A percentile compares a stretch with the other conserved stretches of the same genome.
These are phyloP conservation scores for Poeciliopsis turrubarensis DNA, from an alignment of 2,113 vertebrate species.

Conservation along the genomic window DNA sequence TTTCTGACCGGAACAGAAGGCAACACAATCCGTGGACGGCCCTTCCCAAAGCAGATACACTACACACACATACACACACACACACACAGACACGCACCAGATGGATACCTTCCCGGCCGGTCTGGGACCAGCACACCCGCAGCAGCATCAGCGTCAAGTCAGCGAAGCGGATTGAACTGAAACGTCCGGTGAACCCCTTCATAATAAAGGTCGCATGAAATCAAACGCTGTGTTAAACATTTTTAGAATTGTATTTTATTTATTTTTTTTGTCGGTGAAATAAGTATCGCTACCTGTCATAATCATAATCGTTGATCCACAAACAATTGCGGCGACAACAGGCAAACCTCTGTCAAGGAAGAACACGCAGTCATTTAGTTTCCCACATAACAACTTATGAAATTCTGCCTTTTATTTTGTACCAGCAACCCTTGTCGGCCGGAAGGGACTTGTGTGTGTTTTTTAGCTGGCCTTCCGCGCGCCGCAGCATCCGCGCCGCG, in stretches of 20 bases:
- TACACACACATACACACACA: slow-evolving; percentile 1
- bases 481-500: slow-evolving; percentile 64
- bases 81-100: slow-evolving; percentile 43
- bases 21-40: slow-evolving; percentile 60
- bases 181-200: slow-evolving; percentile 20
- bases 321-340: neutral
- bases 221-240: too few relatives aligned
- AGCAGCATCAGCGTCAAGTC: slow-evolving; percentile 60
- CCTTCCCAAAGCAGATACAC: slow-evolving; percentile 56
- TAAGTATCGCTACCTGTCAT: neutral
- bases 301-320: neutral
- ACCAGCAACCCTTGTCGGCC: neutral
- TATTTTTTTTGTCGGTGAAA: neutral
- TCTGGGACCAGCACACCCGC: slow-evolving; percentile 65
- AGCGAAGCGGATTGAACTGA: neutral
- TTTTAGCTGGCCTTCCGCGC: neutral
- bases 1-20: slow-evolving; percentile 49
- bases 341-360: neutral
- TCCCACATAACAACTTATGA: neutral
- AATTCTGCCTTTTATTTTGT: slow-evolving; percentile 37
- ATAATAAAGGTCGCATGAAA: slow-evolving; percentile 31
- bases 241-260: neutral
- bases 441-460: rapidly evolving
- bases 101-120: slow-evolving; percentile 75
- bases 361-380: neutral